Conservation (phyloP, 2,113 vertebrate genomes). For the Gymnorhina tibicen region DNA sequence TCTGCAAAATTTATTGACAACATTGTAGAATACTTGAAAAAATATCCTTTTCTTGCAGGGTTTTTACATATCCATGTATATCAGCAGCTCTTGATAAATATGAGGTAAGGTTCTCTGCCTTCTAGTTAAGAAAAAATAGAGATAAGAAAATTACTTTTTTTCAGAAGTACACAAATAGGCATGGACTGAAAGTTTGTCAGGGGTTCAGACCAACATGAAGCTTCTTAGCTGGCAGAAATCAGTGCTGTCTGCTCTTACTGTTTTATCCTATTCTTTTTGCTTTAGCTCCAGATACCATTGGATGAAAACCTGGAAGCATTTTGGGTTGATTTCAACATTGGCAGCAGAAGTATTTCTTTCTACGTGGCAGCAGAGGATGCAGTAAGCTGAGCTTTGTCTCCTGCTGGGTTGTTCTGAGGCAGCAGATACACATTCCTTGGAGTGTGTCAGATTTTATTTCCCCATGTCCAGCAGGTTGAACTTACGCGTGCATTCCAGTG, state of each 20-base stretch:
- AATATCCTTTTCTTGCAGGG: constrained; percentile 65
- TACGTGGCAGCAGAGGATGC: constrained; percentile 81
- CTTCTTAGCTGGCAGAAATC: background rate
- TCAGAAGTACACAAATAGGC: background rate
- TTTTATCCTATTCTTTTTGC: background rate
- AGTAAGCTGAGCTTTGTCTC: constrained; percentile 61
- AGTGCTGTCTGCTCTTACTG: background rate
- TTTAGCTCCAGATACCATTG: constrained; percentile 85
- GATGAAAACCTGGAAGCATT: constrained; percentile 95
- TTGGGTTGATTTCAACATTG: constrained; percentile 95
- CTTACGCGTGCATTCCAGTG: background rate
- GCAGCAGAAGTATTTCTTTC: constrained; percentile 89
- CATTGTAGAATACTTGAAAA: background rate
- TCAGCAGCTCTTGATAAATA: constrained; percentile 71
- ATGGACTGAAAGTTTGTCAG: background rate
- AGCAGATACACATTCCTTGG: background rate
- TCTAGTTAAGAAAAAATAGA: background rate
- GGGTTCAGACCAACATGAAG: background rate
- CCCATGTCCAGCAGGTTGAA: background rate
- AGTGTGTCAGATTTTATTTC: background rate
- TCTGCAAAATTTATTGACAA: background rate
- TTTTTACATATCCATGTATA: constrained; percentile 78
- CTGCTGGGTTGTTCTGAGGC: background rate
- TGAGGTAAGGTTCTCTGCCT: constrained; percentile 62
- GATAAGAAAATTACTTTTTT: background rate